phyloP scores from a whole-genome alignment of 2,888 invertebrate genomes.

The Trimorus sp. region DNA sequence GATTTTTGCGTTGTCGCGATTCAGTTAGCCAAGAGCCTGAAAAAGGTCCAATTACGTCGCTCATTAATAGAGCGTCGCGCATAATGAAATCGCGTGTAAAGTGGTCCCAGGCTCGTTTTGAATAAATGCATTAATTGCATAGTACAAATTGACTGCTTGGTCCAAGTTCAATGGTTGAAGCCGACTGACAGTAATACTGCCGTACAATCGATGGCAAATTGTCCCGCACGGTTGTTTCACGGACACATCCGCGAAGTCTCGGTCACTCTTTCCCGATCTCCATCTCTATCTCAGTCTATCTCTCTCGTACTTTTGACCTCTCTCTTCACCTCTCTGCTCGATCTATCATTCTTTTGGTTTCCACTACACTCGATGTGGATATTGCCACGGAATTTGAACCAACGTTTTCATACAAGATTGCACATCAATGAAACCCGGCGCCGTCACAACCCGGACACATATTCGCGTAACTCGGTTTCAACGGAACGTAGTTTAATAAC shows the following conservation, averaged over 20 bases:
- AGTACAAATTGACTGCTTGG: conserved; percentile 36
- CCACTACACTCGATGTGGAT: background rate
- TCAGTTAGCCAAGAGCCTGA: background rate
- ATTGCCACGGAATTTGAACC: conserved; percentile 2
- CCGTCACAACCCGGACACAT: background rate
- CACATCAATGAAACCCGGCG: background rate
- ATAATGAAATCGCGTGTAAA: conserved; percentile 26
- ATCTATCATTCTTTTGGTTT: background rate
- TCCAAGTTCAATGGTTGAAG: conserved; percentile 38
- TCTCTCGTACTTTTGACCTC: no score
- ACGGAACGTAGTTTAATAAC: no score
- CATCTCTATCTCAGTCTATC: no score
- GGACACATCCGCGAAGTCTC: no score
- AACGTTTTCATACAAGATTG: conserved; percentile 15
- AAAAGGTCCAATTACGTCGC: conserved; percentile 2
- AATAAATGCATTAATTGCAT: conserved; percentile 41
- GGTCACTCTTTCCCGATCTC: no score
- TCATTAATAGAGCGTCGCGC: conserved; percentile 7
- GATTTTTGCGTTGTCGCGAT: background rate
- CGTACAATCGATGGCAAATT: conserved; percentile 23
- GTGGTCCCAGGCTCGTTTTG: conserved; percentile 26
- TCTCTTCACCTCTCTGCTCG: background rate
- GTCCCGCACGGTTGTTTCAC: background rate
- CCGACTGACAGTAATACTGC: conserved; percentile 23
- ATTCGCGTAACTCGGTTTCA: background rate